Evolutionary conservation across 2,888 invertebrate genomes (phyloP), one percentile per base, ranked within the genome.

Genomic region (Marronus borbonicus): DNA sequence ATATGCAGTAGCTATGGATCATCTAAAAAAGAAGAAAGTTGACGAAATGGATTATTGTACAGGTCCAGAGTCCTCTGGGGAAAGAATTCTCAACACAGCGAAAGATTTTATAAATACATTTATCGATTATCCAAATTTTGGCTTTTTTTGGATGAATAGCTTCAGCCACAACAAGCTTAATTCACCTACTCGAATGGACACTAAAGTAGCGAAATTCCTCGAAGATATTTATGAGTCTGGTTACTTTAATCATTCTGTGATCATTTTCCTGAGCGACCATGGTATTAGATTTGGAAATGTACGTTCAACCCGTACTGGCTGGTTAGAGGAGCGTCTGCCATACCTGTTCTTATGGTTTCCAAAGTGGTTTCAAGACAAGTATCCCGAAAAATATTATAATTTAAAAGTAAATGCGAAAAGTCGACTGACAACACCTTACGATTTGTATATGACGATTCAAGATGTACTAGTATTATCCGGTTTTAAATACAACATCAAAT

Each of bases 111-210:
- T 92, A 0, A 89, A 89, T 0, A 92, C 92, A 0, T 94, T 93
- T 82, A 89, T 90, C 80, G 88, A 90, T 39, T 88, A 91, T 1
- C 91, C 93, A 0, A 94, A 91, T 84, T 96, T 96, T 83, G 95
- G 94, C 0, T 89, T 95, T 20, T 95, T 95, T 86, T 95, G 95
- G 95, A 91, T 94, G 81, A 95, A 95, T 85, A 92, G 93, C 14
- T 93, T 94, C 81, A 95, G 94, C 82, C 95, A 95, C 85, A 93
- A 94, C 81, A 90, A 91, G 77, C 89, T 93, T 39, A 94, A 93
- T 83, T 91, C 92, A 7, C 92, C 93, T 0, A 91, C 92, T 24
- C 90, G 92, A 50, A 93, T 94, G 89, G 96, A 96, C 83, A 88
- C 86, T 3, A 90, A 92, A 70, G 86, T 94, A 76, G 88, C 90